These are phyloP conservation scores for Apodemia hepburni DNA, from an alignment of 2,888 invertebrate genomes.

Conservation along the genomic window DNA sequence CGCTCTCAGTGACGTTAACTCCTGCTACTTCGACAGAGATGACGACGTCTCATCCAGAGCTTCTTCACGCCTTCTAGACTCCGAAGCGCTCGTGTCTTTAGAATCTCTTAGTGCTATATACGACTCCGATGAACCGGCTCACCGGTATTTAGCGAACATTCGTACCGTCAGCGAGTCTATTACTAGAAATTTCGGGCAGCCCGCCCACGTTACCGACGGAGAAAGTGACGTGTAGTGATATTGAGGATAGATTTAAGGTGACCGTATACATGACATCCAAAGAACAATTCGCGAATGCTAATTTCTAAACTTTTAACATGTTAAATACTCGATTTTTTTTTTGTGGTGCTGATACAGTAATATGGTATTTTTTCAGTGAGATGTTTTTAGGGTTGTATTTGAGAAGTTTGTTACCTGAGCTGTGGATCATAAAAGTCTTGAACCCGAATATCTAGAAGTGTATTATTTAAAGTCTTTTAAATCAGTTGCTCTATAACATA, in stretches of 20 bases:
- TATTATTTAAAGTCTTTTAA: too few relatives aligned
- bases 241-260: slow-evolving; percentile 5
- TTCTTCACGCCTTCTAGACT: slow-evolving; percentile 89
- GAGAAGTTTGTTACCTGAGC: too few relatives aligned
- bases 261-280: slow-evolving; percentile 42
- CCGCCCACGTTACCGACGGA: slow-evolving; percentile 82
- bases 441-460: too few relatives aligned
- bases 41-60: slow-evolving; percentile 92
- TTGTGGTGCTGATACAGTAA: slow-evolving; percentile 18
- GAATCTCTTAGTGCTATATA: slow-evolving; percentile 92
- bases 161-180: slow-evolving; percentile 88
- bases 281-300: slow-evolving; percentile 33
- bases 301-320: slow-evolving; percentile 37
- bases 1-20: slow-evolving; percentile 92
- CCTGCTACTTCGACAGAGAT: slow-evolving; percentile 86
- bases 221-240: slow-evolving; percentile 82
- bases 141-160: slow-evolving; percentile 86
- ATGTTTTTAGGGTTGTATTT: not conserved
- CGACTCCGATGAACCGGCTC: slow-evolving; percentile 84
- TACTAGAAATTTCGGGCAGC: slow-evolving; percentile 87
- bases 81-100: slow-evolving; percentile 87
- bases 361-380: not conserved
- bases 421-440: too few relatives aligned
- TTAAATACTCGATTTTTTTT: slow-evolving; percentile 53
- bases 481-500: too few relatives aligned